Evolutionary conservation across 37 sponge, comb jelly and placozoan species (phyloP), one percentile per base, ranked within the genome.

Genomic region (Dysidea cf. avara): DNA sequence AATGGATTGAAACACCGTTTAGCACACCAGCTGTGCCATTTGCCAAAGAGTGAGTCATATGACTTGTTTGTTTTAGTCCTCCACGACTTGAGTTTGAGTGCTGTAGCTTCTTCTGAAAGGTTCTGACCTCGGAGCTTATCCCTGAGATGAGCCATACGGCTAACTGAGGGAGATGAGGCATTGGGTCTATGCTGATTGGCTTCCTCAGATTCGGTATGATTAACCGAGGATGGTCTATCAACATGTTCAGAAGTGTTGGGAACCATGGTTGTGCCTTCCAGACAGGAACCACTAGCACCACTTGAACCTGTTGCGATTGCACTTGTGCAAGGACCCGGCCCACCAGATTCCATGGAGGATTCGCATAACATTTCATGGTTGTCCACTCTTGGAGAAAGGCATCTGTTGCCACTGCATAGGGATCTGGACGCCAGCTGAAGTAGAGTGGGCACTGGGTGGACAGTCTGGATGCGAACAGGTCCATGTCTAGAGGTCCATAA

Each of bases 191-290:
- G n/a, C n/a, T n/a, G n/a, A n/a, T n/a, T n/a, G n/a, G n/a, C n/a
- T n/a, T n/a, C n/a, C n/a, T n/a, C n/a, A n/a, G n/a, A n/a, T n/a
- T n/a, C n/a, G n/a, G 32, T 24, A 3, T 48, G 2, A 79, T 22
- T 16, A 77, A 56, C 35, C 48, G 56, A 34, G 72, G 81, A 4
- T 50, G 5, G 31, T 72, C 46, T 61, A 53, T 63, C 67, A 61
- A 46, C 67, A 55, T 35, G 2, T 47, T 22, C 36, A 82, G 75
- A 7, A 82, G 53, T 2, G 20, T 16, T 35, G 77, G 84, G 64
- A 69, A 83, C 84, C 84, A 74, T 21, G 47, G 39, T 35, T 75
- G 76, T 0, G 71, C 20, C 20, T 34, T 61, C 84, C 84, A 75
- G 4, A 69, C 71, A 34, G 84, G 84, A 16, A 9, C 46, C 9